A percentile compares a stretch with the other conserved stretches of the same genome.
These are phyloP conservation scores for Chunga burmeisteri DNA, from an alignment of 2,113 vertebrate genomes.

Conservation along the genomic window DNA sequence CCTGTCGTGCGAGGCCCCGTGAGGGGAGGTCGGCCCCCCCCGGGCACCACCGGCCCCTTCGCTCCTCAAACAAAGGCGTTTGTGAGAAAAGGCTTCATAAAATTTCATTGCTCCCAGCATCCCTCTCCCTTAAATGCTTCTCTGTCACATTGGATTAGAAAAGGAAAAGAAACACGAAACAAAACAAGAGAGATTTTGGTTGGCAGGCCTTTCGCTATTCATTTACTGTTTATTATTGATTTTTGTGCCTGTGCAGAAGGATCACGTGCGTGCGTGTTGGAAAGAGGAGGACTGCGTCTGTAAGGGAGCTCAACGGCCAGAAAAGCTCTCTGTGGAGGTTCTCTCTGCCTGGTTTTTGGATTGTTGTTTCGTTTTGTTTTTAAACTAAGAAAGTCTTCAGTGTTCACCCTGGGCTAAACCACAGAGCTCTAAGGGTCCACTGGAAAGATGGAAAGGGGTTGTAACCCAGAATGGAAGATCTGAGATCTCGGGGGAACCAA, in stretches of 20 bases:
- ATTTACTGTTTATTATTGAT: constrained; percentile 40
- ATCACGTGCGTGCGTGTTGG: background rate
- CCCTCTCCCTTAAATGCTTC: background rate
- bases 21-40: fast-evolving
- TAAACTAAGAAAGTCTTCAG: background rate
- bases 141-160: background rate
- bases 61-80: background rate
- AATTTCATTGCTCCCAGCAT: background rate
- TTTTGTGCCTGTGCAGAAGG: background rate
- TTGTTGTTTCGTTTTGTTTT: background rate
- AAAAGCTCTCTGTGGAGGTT: background rate
- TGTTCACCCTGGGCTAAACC: background rate
- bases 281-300: background rate
- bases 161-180: background rate
- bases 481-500: background rate
- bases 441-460: background rate
- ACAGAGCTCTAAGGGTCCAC: background rate
- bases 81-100: background rate
- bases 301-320: background rate
- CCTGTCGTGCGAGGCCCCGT: fast-evolving
- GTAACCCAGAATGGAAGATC: fast-evolving
- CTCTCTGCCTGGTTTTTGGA: background rate
- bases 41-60: background rate
- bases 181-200: background rate
- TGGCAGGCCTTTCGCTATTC: constrained; percentile 12